These are phyloP conservation scores for Strix aluco DNA, from an alignment of 2,113 vertebrate species.

Conservation along the genomic window DNA sequence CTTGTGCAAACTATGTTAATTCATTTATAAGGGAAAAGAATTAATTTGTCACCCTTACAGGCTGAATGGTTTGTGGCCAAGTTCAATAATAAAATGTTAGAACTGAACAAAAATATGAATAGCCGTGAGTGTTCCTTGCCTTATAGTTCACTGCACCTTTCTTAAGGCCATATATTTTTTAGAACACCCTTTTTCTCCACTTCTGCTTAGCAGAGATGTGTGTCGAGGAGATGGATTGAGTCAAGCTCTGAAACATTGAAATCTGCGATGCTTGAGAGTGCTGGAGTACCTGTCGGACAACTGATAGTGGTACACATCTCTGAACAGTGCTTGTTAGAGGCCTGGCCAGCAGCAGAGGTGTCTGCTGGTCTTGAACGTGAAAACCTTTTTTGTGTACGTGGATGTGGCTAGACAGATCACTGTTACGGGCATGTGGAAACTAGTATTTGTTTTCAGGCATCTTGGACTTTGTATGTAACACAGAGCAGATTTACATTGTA, in stretches of 20 bases:
- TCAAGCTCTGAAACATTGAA: not conserved
- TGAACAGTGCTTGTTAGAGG: not conserved
- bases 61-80: not conserved
- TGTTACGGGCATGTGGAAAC: not conserved
- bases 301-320: not conserved
- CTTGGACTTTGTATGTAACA: accelerated
- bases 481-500: not conserved
- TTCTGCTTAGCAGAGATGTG: not conserved
- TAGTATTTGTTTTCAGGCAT: not conserved
- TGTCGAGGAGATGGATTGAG: not conserved
- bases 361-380: not conserved
- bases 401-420: not conserved
- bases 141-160: not conserved
- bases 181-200: not conserved
- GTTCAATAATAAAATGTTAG: not conserved
- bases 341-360: not conserved
- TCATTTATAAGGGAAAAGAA: not conserved
- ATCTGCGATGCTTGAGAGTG: not conserved
- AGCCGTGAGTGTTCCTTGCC: not conserved
- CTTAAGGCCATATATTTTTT: not conserved
- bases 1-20: not conserved
- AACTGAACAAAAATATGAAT: not conserved
- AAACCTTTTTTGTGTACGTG: not conserved
- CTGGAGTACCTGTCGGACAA: not conserved
- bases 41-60: not conserved